Conservation (phyloP, 2,113 vertebrate species). For the Macroglossus sobrinus region DNA sequence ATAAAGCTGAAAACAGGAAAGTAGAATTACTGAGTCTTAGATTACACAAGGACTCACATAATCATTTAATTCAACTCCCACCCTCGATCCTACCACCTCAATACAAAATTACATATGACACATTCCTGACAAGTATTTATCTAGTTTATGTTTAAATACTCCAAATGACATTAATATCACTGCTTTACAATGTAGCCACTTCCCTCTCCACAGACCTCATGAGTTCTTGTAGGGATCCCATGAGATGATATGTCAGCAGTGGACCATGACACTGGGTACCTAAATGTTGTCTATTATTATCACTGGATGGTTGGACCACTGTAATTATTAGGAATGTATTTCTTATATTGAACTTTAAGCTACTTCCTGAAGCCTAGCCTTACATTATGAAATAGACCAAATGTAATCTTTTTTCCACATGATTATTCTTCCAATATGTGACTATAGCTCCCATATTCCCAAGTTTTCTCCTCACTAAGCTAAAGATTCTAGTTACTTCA, state of each 20-base stretch:
- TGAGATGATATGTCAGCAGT: neutral
- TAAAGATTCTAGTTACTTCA: neutral
- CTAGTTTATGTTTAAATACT: constrained; percentile 2
- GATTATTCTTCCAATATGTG: constrained; percentile 2
- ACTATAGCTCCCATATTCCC: neutral
- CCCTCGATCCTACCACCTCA: neutral
- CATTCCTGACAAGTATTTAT: neutral
- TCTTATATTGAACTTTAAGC: neutral
- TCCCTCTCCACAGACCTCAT: neutral
- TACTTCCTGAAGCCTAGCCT: neutral
- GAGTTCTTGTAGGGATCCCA: neutral
- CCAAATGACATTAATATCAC: neutral
- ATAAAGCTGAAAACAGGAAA: constrained; percentile 43
- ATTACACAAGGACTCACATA: neutral
- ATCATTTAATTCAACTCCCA: neutral
- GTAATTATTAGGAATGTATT: neutral
- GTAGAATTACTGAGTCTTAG: neutral
- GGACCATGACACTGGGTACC: neutral
- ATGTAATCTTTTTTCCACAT: neutral
- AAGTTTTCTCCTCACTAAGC: neutral
- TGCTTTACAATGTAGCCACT: neutral
- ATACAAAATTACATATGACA: neutral
- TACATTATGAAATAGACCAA: neutral
- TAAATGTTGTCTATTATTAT: constrained; percentile 23
- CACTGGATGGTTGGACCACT: neutral